Base-by-base conservation (phyloP, 2,797 vertebrate species). In the Echiichthys vipera region DNA sequence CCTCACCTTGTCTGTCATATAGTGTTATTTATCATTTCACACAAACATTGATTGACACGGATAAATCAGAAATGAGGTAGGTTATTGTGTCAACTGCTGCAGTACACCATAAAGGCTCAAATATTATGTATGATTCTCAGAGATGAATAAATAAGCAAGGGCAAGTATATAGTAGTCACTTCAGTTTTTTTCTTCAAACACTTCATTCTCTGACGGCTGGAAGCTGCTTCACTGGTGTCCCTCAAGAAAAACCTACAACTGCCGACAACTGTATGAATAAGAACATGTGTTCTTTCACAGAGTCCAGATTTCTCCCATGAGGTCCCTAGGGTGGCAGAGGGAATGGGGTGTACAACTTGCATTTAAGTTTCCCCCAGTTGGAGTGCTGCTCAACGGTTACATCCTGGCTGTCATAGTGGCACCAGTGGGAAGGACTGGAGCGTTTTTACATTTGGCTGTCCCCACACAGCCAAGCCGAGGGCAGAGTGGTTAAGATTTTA, bases 351-450 rank as follows among this genome's bases (percentile, higher is more conserved):
- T 64, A 43, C 12, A 8, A 62, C 62, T 72, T 58, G 61, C 77
- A 65, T 87, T 83, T 80, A 66, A 82, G 87, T 82, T 69, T 71
- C 67, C 63, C 57, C 58, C 71, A 64, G 69, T 65, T 65, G 45
- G 62, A 67, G 77, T 66, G 77, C 64, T 77, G 37, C 68, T 84
- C 80, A 54, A 20, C 47, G 46, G 81, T 43, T 59, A 39, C 53
- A 58, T 80, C 71, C 65, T 45, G 77, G 49, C 83, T 80, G 77
- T 74, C 71, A 81, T 10, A 47, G 71, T 8, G 45, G 51, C 65
- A 42, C 65, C 36, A 18, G 18, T 50, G 46, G 76, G 63, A 84
- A 55, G 55, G 22, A 56, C 46, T 27, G 45, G 29, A 79, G 43
- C 30, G 2, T 83, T 83, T n/a, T 85, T 71, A 46, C 47, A 55